A percentile compares a stretch with the other conserved stretches of the same genome.
Conservation (phyloP, 2,113 vertebrate genomes). For the Stercorarius parasiticus region DNA sequence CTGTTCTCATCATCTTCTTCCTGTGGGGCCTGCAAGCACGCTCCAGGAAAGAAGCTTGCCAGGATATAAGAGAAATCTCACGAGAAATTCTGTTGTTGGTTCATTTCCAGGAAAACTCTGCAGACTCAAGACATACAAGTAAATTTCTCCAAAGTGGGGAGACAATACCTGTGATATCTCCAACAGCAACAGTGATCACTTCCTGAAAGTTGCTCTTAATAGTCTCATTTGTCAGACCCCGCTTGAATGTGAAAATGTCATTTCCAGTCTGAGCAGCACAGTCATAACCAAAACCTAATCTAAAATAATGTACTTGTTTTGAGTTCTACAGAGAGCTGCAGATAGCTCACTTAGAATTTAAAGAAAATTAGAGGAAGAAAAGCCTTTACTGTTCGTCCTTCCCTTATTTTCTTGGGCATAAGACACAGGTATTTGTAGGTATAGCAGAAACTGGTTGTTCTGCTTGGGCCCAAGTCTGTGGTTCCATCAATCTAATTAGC, state of each 20-base stretch:
- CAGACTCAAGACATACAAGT: neutral
- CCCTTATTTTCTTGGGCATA: neutral
- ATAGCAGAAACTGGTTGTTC: neutral
- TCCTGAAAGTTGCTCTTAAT: constrained; percentile 7
- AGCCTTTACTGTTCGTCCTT: neutral
- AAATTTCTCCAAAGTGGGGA: neutral
- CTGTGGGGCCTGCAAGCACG: constrained; percentile 43
- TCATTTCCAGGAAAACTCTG: constrained; percentile 48
- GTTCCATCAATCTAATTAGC: neutral
- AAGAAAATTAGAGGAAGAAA: neutral
- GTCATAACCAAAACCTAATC: neutral
- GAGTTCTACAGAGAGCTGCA: neutral
- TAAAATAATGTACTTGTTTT: neutral
- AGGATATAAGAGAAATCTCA: constrained; percentile 58
- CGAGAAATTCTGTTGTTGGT: constrained; percentile 38
- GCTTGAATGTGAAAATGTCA: neutral
- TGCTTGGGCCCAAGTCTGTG: neutral
- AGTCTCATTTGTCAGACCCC: neutral
- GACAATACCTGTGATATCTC: constrained; percentile 18
- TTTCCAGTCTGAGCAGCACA: neutral
- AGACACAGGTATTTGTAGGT: neutral
- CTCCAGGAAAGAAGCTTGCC: constrained; percentile 53
- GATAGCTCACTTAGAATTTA: neutral
- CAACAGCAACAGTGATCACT: constrained; percentile 1
- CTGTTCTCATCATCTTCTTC: constrained; percentile 48